Evolutionary conservation across 2,113 vertebrate genomes (phyloP).

Genomic region (Ascaphus truei): DNA sequence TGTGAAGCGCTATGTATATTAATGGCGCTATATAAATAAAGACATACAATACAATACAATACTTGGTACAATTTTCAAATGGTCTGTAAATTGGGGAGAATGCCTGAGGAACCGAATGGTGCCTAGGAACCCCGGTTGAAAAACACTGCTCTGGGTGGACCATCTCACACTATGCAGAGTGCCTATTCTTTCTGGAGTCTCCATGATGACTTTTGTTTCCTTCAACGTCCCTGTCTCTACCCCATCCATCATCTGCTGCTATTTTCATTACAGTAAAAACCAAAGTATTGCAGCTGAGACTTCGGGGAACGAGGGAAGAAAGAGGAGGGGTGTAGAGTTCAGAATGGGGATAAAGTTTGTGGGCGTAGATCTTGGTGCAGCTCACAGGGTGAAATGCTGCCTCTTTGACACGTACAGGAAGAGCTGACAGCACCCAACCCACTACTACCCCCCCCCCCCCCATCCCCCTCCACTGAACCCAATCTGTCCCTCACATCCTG

Average conservation of each 20-base stretch:
- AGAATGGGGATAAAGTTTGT: conserved; percentile 72
- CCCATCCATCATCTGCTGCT: conserved; percentile 47
- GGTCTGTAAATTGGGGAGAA: too few species aligned
- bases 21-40: too few species aligned
- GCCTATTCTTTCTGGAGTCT: conserved; percentile 42
- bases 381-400: conserved; percentile 59
- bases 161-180: background rate
- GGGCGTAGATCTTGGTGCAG: conserved; percentile 49
- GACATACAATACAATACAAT: too few species aligned
- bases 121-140: too few species aligned
- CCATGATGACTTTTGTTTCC: conserved; percentile 56
- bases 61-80: too few species aligned
- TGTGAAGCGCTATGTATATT: too few species aligned
- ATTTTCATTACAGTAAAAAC: conserved; percentile 66
- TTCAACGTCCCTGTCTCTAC: conserved; percentile 13
- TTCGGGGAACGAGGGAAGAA: conserved; percentile 41
- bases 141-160: too few species aligned
- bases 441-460: too few species aligned
- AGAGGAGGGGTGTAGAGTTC: conserved; percentile 61
- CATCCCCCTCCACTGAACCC: conserved; percentile 50
- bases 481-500: conserved; percentile 74
- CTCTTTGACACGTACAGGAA: conserved; percentile 74
- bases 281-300: conserved; percentile 42
- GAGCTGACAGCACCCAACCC: conserved; percentile 69
- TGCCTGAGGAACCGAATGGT: too few species aligned